Base-by-base conservation (phyloP, 2,888 invertebrate genomes). In the Muscina levida region DNA sequence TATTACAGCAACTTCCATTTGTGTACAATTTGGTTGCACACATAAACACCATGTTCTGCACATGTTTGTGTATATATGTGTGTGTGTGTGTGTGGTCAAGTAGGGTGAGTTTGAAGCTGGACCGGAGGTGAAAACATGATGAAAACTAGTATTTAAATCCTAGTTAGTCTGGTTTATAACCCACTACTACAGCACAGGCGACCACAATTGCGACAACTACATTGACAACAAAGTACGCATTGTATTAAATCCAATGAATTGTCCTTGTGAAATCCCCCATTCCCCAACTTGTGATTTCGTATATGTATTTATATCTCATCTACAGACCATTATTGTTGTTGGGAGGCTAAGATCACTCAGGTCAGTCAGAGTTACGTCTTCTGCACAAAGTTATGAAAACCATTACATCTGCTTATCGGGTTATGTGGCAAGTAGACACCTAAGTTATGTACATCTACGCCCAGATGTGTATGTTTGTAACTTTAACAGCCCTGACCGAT, bases 131-230 rank as follows among this genome's bases (percentile, higher is more conserved):
- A 77, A 44, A 22, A 80, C 77, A 71, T 70, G 70, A 70, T 71
- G 56, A 81, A 62, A 62, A 39, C 2, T 19, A 74, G 67, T 62
- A 79, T 79, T 82, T 79, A 77, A 82, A 73, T 76, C 77, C 68
- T 67, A 79, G 79, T 83, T 76, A 76, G 70, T 77, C 57, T 73
- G 65, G 71, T 78, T 85, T 78, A 79, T 68, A 71, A 19, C 57
- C 31, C 31, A 51, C 22, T 67, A 66, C 56, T 44, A 37, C 72
- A 72, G 15, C 15, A 62, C 17, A 37, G 24, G 67, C 51, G 62
- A 39, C 31, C 31, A 51, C 22, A 72, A 66, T 56, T 44, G 22
- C 72, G 62, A 17, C 15, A 62, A 19, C 46, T 22, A 44, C 46
- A 26, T 13, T 46, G 66, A 46, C 48, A 68, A 59, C 26, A 79